Conservation (phyloP, 2,113 vertebrate species). For the Syngnathoides biaculeatus region DNA sequence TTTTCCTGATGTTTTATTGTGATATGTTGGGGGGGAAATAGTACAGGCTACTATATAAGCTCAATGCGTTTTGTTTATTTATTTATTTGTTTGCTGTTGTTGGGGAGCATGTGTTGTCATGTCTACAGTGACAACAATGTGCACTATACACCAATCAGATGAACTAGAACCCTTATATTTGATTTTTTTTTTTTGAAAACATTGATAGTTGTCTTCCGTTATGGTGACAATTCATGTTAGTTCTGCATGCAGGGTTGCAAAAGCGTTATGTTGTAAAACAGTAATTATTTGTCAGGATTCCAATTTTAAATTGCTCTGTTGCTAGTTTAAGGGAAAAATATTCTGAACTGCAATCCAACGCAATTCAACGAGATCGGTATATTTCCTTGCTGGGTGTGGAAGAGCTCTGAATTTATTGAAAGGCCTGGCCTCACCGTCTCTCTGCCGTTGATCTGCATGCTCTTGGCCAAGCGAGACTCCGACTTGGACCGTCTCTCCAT, state of each 20-base stretch:
- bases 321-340: neutral
- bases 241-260: neutral
- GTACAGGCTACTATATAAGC: too few relatives aligned
- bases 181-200: too few relatives aligned
- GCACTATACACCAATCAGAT: neutral
- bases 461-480: conserved; percentile 92
- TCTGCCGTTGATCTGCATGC: conserved; percentile 93
- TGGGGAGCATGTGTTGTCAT: too few relatives aligned
- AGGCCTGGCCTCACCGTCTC: conserved; percentile 83
- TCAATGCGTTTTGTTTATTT: neutral
- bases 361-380: neutral
- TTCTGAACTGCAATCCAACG: neutral
- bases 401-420: neutral
- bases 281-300: neutral
- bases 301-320: neutral
- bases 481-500: conserved; percentile 96
- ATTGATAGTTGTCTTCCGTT: neutral
- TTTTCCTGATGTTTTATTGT: too few relatives aligned
- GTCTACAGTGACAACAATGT: neutral
- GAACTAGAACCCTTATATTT: neutral
- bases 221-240: neutral
- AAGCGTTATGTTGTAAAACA: neutral
- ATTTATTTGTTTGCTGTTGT: neutral
- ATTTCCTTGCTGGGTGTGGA: neutral
- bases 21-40: too few relatives aligned